A percentile compares a stretch with the other conserved stretches of the same genome.
phyloP scores from a whole-genome alignment of 2,888 invertebrate genomes.

The Ptychoptera albimana region DNA sequence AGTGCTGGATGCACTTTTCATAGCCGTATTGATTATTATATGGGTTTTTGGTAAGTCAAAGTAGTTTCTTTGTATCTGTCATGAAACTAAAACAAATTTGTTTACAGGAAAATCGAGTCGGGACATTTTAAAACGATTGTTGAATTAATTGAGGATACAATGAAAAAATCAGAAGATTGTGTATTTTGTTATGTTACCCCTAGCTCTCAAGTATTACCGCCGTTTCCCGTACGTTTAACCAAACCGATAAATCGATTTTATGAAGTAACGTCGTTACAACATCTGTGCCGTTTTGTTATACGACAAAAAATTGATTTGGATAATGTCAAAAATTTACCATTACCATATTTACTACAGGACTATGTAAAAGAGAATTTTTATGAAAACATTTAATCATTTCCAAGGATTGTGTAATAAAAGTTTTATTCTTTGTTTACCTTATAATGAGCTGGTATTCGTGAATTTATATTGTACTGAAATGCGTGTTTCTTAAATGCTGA shows the following conservation, averaged over 20 bases:
- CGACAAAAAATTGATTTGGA: constrained; percentile 48
- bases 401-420: neutral
- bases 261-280: constrained; percentile 51
- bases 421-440: neutral
- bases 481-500: too few species aligned
- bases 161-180: constrained; percentile 44
- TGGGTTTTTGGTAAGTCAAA: constrained; percentile 29
- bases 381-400: constrained; percentile 3
- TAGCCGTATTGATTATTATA: constrained; percentile 51
- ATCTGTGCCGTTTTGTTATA: constrained; percentile 57
- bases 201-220: constrained; percentile 45
- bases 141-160: constrained; percentile 57
- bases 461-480: too few species aligned
- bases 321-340: constrained; percentile 51
- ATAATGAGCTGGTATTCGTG: too few species aligned
- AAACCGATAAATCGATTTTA: constrained; percentile 60
- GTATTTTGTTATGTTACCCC: constrained; percentile 58
- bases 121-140: constrained; percentile 38
- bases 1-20: constrained; percentile 52
- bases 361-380: constrained; percentile 32
- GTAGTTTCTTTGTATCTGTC: neutral
- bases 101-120: constrained; percentile 21
- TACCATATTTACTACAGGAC: constrained; percentile 38
- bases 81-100: too few species aligned
- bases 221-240: constrained; percentile 55